phyloP scores from a whole-genome alignment of 2,797 vertebrate species.

The Atherinosoma microstoma region DNA sequence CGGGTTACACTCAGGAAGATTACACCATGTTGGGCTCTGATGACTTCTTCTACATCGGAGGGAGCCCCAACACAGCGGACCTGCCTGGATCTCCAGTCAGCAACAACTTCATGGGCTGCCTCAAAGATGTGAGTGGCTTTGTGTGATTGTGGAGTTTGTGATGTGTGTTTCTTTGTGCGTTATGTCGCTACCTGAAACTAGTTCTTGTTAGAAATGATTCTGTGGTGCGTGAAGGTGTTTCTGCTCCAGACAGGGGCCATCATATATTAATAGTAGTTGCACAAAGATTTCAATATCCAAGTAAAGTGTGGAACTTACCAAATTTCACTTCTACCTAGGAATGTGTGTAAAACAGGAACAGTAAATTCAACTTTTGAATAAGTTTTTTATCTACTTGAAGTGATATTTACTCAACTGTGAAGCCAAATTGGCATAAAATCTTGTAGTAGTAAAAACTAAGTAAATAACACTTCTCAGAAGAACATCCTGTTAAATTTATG shows the following conservation, averaged over 20 bases:
- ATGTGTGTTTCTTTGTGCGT: not conserved
- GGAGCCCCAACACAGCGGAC: constrained; percentile 94
- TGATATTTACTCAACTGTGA: no score
- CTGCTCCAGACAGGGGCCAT: not conserved
- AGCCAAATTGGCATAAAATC: no score
- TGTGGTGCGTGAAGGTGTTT: not conserved
- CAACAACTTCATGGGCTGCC: constrained; percentile 99
- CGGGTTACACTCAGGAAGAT: constrained; percentile 96
- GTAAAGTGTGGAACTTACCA: no score
- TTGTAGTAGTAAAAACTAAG: no score
- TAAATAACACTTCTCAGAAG: no score
- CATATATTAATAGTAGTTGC: no score
- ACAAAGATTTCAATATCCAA: no score
- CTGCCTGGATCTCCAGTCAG: constrained; percentile 95
- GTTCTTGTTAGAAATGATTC: not conserved
- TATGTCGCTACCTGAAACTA: not conserved
- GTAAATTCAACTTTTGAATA: no score
- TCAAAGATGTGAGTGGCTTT: constrained; percentile 90
- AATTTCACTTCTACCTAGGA: not conserved
- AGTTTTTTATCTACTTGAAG: no score
- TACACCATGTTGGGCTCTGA: constrained; percentile 97
- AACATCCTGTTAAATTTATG: no score
- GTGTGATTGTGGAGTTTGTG: not conserved
- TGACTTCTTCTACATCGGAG: constrained; percentile 97
- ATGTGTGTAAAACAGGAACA: no score